Conservation (phyloP, 1,140 invertebrate species). For the Zophobas morio region DNA sequence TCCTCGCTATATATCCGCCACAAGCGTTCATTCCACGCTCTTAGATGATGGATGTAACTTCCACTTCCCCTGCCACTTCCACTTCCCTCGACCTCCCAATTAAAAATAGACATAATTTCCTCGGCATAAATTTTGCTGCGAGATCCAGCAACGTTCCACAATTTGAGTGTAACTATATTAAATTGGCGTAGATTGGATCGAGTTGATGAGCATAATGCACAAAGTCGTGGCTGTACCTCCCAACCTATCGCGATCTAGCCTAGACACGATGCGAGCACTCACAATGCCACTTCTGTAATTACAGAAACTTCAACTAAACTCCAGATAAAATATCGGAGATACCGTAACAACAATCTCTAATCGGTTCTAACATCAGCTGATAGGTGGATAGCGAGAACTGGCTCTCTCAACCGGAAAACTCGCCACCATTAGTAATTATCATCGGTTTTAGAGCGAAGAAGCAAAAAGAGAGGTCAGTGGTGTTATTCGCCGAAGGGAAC, state of each 20-base stretch:
- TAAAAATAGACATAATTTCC: too few species aligned
- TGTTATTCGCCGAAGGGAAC: neutral
- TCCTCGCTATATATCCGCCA: too few species aligned
- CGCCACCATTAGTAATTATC: conserved; percentile 41
- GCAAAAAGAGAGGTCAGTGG: neutral
- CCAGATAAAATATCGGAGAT: conserved; percentile 35
- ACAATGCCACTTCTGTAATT: conserved; percentile 59
- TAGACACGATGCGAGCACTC: conserved; percentile 52
- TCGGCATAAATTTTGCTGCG: neutral
- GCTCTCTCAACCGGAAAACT: conserved; percentile 43
- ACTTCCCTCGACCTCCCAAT: too few species aligned
- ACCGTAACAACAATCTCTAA: conserved; percentile 36
- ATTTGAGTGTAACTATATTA: neutral
- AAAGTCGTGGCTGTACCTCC: conserved; percentile 51
- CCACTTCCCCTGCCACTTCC: too few species aligned
- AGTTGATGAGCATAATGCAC: conserved; percentile 51
- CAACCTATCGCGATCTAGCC: conserved; percentile 53
- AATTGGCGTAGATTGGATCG: conserved; percentile 44
- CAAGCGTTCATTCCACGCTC: too few species aligned
- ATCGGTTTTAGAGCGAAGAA: conserved; percentile 15
- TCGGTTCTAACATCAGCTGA: conserved; percentile 16
- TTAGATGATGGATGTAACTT: too few species aligned
- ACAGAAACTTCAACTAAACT: conserved; percentile 53
- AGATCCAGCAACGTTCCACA: neutral
- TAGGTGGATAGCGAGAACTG: conserved; percentile 26